Percentiles rank a stretch among this genome's conserved stretches.
phyloP scores from a whole-genome alignment of 2,113 vertebrate species.

The Phalacrocorax aristotelis region DNA sequence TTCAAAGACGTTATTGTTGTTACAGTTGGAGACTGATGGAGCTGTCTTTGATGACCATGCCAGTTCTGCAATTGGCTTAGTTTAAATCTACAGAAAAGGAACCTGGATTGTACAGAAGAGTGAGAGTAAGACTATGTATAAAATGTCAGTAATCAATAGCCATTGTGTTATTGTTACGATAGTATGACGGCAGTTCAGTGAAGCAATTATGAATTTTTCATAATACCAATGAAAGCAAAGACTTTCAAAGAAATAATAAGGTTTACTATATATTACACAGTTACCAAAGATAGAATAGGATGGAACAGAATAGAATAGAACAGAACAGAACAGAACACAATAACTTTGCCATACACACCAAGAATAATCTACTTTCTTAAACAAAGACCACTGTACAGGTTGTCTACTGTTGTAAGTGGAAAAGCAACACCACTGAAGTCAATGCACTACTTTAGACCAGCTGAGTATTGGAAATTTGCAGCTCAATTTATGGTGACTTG shows the following conservation, averaged over 20 bases:
- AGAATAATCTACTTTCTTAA: background rate
- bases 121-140: background rate
- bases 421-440: background rate
- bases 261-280: background rate
- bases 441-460: background rate
- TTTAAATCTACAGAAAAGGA: background rate
- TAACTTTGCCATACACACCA: background rate
- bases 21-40: background rate
- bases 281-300: background rate
- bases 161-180: background rate
- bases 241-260: slow-evolving; percentile 7
- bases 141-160: background rate
- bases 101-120: background rate
- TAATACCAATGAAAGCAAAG: background rate
- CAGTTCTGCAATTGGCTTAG: slow-evolving; percentile 17
- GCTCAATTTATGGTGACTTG: background rate
- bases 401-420: background rate
- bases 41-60: background rate
- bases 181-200: background rate
- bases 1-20: slow-evolving; percentile 4
- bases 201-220: slow-evolving; percentile 20
- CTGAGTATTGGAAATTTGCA: background rate
- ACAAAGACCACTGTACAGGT: background rate
- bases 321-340: no score
- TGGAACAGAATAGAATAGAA: background rate